Evolutionary conservation across 2,888 invertebrate genomes (phyloP).

Genomic region (Hirtodrosophila trivittata): DNA sequence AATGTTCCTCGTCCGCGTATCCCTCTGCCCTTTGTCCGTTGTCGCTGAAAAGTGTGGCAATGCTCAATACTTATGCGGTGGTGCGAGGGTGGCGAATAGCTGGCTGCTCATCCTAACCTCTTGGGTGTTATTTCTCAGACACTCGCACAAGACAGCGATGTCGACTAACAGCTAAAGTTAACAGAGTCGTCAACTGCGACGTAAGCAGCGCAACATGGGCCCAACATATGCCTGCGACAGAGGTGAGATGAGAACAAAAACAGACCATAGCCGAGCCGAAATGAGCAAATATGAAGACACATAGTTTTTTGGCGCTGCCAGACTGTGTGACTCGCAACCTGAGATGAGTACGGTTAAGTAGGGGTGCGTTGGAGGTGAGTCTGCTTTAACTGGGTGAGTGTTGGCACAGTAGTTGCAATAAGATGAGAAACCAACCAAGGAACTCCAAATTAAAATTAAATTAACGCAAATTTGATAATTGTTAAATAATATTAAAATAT

Average conservation of each 20-base stretch:
- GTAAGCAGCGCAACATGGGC: slow-evolving; percentile 28
- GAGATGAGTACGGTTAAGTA: slow-evolving; percentile 4
- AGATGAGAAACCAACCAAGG: no score
- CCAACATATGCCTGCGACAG: slow-evolving; percentile 33
- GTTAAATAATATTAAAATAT: no score
- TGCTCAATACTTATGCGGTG: slow-evolving; percentile 43
- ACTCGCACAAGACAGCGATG: slow-evolving; percentile 29
- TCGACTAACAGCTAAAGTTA: slow-evolving; percentile 57
- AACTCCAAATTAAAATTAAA: no score
- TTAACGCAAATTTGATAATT: no score
- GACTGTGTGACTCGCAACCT: slow-evolving; percentile 65
- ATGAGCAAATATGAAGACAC: slow-evolving; percentile 35
- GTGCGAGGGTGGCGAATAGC: slow-evolving; percentile 8
- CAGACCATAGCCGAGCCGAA: slow-evolving; percentile 1
- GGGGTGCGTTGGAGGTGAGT: slow-evolving; percentile 3
- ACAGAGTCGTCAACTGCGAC: slow-evolving; percentile 37
- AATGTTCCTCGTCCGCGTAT: slow-evolving; percentile 30
- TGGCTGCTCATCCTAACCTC: slow-evolving; percentile 58
- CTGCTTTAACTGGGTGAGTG: slow-evolving; percentile 16
- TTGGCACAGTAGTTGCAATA: slow-evolving; percentile 42
- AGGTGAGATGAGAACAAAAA: slow-evolving; percentile 16
- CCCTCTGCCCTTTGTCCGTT: slow-evolving; percentile 22
- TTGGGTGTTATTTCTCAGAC: slow-evolving; percentile 64
- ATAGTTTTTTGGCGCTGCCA: slow-evolving; percentile 63
- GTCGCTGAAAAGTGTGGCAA: slow-evolving; percentile 54